Percentiles rank a stretch among this genome's conserved stretches.
phyloP scores from a whole-genome alignment of 2,113 vertebrate genomes.

The Labrus mixtus region DNA sequence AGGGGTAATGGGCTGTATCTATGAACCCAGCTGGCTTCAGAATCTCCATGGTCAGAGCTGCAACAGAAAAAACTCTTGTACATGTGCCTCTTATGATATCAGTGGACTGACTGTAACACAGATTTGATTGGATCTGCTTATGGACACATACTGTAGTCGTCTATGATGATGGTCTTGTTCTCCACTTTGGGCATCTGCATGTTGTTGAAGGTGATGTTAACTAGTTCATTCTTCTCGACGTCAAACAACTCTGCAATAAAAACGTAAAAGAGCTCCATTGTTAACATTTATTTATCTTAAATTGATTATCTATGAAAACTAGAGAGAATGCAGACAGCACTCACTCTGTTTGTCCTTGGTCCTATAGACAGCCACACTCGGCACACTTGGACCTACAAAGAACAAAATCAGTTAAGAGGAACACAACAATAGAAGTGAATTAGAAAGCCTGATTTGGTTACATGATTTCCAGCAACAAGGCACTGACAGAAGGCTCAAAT shows the following conservation, averaged over 20 bases:
- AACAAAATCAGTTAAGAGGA: constrained; percentile 22
- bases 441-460: background rate
- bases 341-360: constrained; percentile 89
- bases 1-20: constrained; percentile 88
- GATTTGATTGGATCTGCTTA: background rate
- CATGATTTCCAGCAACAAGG: constrained; percentile 1
- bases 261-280: background rate
- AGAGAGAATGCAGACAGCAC: constrained; percentile 53
- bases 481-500: constrained; percentile 3
- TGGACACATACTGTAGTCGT: constrained; percentile 90
- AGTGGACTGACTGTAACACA: no score
- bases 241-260: constrained; percentile 87
- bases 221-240: constrained; percentile 88
- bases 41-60: constrained; percentile 92
- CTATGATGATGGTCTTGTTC: constrained; percentile 86
- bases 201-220: constrained; percentile 84
- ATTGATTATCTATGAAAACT: background rate
- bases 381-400: constrained; percentile 89
- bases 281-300: background rate
- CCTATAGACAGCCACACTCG: constrained; percentile 89
- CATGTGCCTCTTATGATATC: background rate
- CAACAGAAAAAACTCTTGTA: constrained; percentile 26
- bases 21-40: constrained; percentile 92
- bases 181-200: constrained; percentile 94
- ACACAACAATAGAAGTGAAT: constrained; percentile 10